Evolutionary conservation across 2,888 invertebrate genomes (phyloP).

Genomic region (Catonia carolina): DNA sequence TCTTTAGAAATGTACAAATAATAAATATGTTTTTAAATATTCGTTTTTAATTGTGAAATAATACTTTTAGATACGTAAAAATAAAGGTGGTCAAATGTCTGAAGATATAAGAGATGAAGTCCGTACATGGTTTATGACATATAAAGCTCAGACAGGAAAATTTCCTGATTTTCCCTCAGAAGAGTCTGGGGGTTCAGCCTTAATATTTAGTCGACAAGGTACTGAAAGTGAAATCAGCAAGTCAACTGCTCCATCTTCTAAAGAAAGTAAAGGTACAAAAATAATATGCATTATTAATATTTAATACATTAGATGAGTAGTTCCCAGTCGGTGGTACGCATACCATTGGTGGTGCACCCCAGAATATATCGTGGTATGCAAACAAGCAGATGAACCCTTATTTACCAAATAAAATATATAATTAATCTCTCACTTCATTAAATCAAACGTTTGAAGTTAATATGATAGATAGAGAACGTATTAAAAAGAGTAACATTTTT

Average conservation of each 20-base stretch:
- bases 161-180: slow-evolving; percentile 89
- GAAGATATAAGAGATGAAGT: slow-evolving; percentile 85
- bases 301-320: too few relatives aligned
- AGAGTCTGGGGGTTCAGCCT: slow-evolving; percentile 81
- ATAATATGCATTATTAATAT: not conserved
- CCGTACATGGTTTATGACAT: slow-evolving; percentile 77
- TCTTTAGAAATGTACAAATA: too few relatives aligned
- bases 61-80: slow-evolving; percentile 44
- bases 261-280: slow-evolving; percentile 32
- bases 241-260: slow-evolving; percentile 64
- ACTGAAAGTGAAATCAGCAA: slow-evolving; percentile 74
- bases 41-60: too few relatives aligned
- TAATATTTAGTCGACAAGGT: slow-evolving; percentile 73
- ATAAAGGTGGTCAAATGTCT: slow-evolving; percentile 61
- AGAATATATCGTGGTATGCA: too few relatives aligned
- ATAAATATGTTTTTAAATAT: too few relatives aligned
- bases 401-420: too few relatives aligned
- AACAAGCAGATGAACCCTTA: too few relatives aligned
- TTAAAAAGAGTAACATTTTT: too few relatives aligned
- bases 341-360: too few relatives aligned
- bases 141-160: slow-evolving; percentile 71
- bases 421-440: too few relatives aligned
- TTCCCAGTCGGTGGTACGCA: slow-evolving; percentile 6
- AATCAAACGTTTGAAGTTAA: too few relatives aligned
- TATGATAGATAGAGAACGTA: too few relatives aligned